Percentiles rank a stretch among this genome's conserved stretches.
phyloP scores from a whole-genome alignment of 2,888 invertebrate genomes.

The Ischnura elegans region DNA sequence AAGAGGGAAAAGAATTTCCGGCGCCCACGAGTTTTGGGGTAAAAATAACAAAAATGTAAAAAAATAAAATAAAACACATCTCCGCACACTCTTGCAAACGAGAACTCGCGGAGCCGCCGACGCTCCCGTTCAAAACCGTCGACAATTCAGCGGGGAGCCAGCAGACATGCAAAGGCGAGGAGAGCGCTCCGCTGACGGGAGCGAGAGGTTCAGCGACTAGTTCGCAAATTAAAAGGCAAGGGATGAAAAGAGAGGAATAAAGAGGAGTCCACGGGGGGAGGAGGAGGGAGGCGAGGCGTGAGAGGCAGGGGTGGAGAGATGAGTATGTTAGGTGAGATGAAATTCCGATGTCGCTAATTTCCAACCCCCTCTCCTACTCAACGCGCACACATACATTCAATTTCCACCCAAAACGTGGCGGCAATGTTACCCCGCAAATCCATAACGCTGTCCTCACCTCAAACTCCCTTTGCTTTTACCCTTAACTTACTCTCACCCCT shows the following conservation, averaged over 20 bases:
- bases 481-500: too few relatives aligned
- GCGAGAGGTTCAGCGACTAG: too few relatives aligned
- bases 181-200: too few relatives aligned
- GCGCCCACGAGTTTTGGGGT: too few relatives aligned
- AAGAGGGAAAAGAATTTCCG: too few relatives aligned
- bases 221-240: too few relatives aligned
- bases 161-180: neutral
- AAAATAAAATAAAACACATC: too few relatives aligned
- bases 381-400: neutral
- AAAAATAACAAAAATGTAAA: too few relatives aligned
- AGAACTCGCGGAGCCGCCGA: neutral
- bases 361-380: neutral
- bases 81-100: neutral
- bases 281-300: neutral
- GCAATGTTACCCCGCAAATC: too few relatives aligned
- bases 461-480: too few relatives aligned
- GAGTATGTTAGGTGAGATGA: neutral
- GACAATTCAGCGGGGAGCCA: neutral
- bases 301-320: neutral
- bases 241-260: neutral
- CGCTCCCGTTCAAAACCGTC: neutral
- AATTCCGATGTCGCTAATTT: slow-evolving; percentile 54
- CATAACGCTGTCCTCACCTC: neutral
- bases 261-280: neutral
- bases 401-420: too few relatives aligned